Evolutionary conservation across 2,797 vertebrate genomes (phyloP), one percentile per base, ranked within the genome.

Genomic region (Cryptoblepharus egeriae): DNA sequence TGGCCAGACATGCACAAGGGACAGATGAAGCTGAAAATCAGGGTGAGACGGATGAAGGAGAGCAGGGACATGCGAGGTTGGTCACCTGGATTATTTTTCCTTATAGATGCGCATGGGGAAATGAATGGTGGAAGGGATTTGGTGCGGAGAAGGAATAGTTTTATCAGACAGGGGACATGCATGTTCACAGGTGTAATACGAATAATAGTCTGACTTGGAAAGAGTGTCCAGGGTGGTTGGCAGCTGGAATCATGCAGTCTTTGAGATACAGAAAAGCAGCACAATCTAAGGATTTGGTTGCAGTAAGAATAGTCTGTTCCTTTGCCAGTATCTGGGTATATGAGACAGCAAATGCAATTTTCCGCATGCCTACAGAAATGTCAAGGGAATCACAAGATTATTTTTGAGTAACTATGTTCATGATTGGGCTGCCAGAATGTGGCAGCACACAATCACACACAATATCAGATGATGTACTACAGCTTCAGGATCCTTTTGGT

Each of bases 1-100:
- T 97, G 97, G 97, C 93, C 96, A 20, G 96, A 96, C 88, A 94
- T 96, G 90, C 97, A 95, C 88, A 96, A 95, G 88, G 94, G 96
- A 86, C 96, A 97, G 94, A 97, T 97, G 97, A 97, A 97, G 95
- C 95, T 97, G 96, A 98, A 98, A 96, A 97, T 97, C 93, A 96
- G 97, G 93, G 97, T 97, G 92, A 96, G 97, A 85, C 96, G 97
- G 90, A 97, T 97, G 96, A 97, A 97, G 96, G 95, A 97, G 90
- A 97, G 96, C 90, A 96, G 97, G 92, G 96, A 97, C 90, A 93
- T 96, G 80, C 93, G 97, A 98, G 97, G 97, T 97, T 95, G 93
- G 97, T 98, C 95, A 91, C 58, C 39, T 65, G 70, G 49, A 83
- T 58, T 83, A 84, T 64, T 28, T 78, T 84, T 87, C 77, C 76